Evolutionary conservation across 2,888 invertebrate species (phyloP).

Genomic region (Synanthedon vespiformis): DNA sequence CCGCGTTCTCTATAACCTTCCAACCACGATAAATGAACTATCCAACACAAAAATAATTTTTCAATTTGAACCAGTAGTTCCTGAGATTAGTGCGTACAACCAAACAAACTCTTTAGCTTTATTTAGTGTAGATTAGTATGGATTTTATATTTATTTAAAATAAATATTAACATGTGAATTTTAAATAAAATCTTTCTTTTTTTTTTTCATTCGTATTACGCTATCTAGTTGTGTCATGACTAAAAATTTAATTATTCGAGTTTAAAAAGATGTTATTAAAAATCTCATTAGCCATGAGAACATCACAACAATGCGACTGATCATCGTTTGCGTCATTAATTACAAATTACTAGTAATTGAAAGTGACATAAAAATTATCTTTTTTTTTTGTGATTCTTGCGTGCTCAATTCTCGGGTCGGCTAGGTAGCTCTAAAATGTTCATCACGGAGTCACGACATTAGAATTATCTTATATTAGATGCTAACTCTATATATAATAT

Average conservation of each 20-base stretch:
- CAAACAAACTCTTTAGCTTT: no score
- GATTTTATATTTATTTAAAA: no score
- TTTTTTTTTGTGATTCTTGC: slow-evolving; percentile 20
- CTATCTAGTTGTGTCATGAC: slow-evolving; percentile 3
- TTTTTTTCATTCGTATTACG: no score
- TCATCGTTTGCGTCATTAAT: slow-evolving; percentile 27
- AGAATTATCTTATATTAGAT: background rate
- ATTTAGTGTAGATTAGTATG: no score
- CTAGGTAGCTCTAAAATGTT: background rate
- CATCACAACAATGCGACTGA: slow-evolving; percentile 23
- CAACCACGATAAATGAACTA: no score
- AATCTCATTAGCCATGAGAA: slow-evolving; percentile 34
- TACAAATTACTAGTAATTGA: slow-evolving; percentile 22
- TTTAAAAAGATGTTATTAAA: slow-evolving; percentile 4
- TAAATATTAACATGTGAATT: no score
- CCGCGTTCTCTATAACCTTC: no score
- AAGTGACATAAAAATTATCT: slow-evolving; percentile 28
- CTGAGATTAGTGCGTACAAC: no score
- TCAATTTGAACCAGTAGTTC: no score
- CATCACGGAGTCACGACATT: slow-evolving; percentile 2
- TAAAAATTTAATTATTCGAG: background rate
- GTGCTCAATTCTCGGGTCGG: slow-evolving; percentile 1
- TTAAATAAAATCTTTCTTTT: no score
- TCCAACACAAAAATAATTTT: no score
- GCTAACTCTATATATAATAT: no score